These are phyloP conservation scores for Mormyrus proboscirostris DNA, from an alignment of 2,797 vertebrate genomes.

Conservation along the genomic window DNA sequence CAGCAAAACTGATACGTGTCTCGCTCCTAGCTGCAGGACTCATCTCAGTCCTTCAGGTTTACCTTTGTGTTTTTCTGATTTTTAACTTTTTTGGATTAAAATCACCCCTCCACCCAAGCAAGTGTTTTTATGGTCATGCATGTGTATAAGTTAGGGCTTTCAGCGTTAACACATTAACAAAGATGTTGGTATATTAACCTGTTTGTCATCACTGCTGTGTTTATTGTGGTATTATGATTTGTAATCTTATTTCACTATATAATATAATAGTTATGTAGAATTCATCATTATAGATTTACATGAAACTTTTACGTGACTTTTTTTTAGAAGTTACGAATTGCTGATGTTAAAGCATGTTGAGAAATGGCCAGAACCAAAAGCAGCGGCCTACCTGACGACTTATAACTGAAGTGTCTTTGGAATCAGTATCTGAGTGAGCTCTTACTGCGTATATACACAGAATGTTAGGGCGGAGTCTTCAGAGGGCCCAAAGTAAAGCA, in stretches of 20 bases:
- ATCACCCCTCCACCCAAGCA: slow-evolving; percentile 10
- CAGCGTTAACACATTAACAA: not conserved
- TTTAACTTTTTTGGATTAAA: not conserved
- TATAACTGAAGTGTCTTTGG: not conserved
- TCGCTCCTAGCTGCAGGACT: not conserved
- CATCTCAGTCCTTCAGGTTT: not conserved
- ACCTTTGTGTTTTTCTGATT: not conserved
- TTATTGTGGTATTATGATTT: not conserved
- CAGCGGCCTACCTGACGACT: not conserved
- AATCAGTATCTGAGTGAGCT: not conserved
- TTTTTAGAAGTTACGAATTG: not conserved
- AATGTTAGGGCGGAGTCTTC: not conserved
- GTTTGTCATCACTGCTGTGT: not conserved
- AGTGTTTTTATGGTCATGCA: not conserved
- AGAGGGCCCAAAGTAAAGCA: not conserved
- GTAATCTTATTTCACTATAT: not conserved
- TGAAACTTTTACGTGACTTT: not conserved
- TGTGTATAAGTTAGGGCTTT: not conserved
- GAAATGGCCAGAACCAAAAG: not conserved
- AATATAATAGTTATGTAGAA: not conserved
- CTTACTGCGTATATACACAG: not conserved
- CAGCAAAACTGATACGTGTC: not conserved
- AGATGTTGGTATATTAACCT: not conserved
- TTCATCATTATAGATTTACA: not conserved
- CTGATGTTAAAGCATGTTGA: not conserved